Evolutionary conservation across 2,797 vertebrate species (phyloP), one percentile per base, ranked within the genome.

Genomic region (Coluber constrictor): DNA sequence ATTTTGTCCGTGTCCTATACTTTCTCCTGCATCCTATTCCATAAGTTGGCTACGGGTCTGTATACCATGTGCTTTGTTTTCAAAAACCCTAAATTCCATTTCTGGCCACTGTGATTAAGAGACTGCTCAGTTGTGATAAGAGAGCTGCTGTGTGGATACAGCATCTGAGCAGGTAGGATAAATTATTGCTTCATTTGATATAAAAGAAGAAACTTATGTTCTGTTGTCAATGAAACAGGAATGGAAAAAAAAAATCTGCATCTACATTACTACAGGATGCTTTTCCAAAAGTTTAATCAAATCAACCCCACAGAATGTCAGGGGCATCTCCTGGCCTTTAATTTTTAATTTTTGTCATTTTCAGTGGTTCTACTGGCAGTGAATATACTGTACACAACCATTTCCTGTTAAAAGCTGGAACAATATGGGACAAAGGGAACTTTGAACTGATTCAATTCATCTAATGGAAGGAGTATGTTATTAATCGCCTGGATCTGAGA

Each of bases 391-490:
- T 25, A n/a, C 51, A 54, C 43, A 5, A 25, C 54, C 51, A 29
- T 59, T 89, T 87, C 59, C 87, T 74, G 54, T 59, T 74, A 70
- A 92, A 74, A 86, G 89, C 86, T 32, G 13, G 32, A n/a, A 15
- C 51, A 70, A 74, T 88, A 27, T 23, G 86, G 86, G 92, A 92
- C 88, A 90, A 15, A 0, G 0, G 2, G 16, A 6, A 37, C 90
- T 91, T 93, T 0, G 0, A 74, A 91, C 94, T 92, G 51, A 92
- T 9, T 56, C 27, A 60, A 20, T 93, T 94, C 60, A 87, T 94
- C 37, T 55, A 88, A 91, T 23, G 88, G 93, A 93, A 93, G 74
- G 86, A 70, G 94, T 3, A 90, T 91, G 93, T 86, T 47, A 89
- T 83, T 6, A 90, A 12, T 5, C 18, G 92, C 92, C 91, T 0